phyloP scores from a whole-genome alignment of 1,140 invertebrate species.

The Drosophila asahinai region DNA sequence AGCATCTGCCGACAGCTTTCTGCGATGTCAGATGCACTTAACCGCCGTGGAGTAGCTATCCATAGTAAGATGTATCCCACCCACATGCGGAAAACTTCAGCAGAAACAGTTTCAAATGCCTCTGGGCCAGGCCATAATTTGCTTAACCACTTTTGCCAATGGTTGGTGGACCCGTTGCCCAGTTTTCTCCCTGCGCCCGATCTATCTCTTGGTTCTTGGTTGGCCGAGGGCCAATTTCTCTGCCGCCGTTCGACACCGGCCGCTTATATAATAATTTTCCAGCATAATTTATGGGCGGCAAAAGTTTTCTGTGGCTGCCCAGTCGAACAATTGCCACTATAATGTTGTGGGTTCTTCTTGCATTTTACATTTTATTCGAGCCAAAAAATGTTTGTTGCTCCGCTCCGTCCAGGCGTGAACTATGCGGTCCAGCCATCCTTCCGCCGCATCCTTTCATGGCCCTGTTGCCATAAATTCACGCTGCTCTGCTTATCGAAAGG shows the following conservation, averaged over 20 bases:
- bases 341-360: slow-evolving; percentile 62
- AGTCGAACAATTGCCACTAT: slow-evolving; percentile 75
- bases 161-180: slow-evolving; percentile 31
- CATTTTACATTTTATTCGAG: slow-evolving; percentile 75
- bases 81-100: slow-evolving; percentile 26
- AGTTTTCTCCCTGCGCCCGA: background rate
- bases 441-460: slow-evolving; percentile 18
- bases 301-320: slow-evolving; percentile 80
- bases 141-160: slow-evolving; percentile 74
- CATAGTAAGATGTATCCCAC: slow-evolving; percentile 5
- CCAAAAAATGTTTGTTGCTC: slow-evolving; percentile 66
- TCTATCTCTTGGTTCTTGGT: slow-evolving; percentile 15
- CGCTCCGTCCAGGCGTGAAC: slow-evolving; percentile 67
- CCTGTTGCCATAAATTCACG: slow-evolving; percentile 65
- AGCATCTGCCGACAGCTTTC: slow-evolving; percentile 3
- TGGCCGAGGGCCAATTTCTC: slow-evolving; percentile 75
- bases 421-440: slow-evolving; percentile 57
- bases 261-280: slow-evolving; percentile 81
- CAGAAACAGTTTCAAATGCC: slow-evolving; percentile 62
- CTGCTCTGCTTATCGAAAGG: slow-evolving; percentile 60
- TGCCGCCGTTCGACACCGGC: slow-evolving; percentile 64
- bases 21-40: slow-evolving; percentile 26
- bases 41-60: background rate
- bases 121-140: slow-evolving; percentile 74
- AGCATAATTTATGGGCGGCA: slow-evolving; percentile 75